Conservation (phyloP, 2,888 invertebrate genomes). For the Dryococelus australis region DNA sequence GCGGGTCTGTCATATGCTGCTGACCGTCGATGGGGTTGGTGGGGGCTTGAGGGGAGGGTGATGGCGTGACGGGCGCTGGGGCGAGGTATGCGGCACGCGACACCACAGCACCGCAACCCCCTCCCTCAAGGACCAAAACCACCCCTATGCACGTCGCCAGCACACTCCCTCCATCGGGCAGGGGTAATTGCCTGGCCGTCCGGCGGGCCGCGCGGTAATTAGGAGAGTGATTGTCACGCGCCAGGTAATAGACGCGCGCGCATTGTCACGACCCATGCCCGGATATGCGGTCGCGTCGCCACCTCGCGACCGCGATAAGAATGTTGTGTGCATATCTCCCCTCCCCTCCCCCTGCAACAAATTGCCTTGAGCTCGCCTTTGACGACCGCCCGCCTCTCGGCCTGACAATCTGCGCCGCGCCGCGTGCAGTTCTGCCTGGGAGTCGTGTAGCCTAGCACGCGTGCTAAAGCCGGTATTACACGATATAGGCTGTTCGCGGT, state of each 20-base stretch:
- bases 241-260: not conserved
- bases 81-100: not conserved
- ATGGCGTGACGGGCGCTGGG: not conserved
- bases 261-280: not conserved
- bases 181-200: not conserved
- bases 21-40: not conserved
- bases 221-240: not conserved
- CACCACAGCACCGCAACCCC: not conserved
- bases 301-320: not conserved
- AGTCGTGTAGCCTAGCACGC: too few relatives aligned
- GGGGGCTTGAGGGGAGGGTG: not conserved
- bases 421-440: too few relatives aligned
- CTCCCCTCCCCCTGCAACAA: too few relatives aligned
- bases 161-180: not conserved
- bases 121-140: too few relatives aligned
- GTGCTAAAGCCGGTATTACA: too few relatives aligned
- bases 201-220: not conserved
- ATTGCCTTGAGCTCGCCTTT: too few relatives aligned
- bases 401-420: too few relatives aligned
- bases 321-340: too few relatives aligned
- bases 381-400: too few relatives aligned
- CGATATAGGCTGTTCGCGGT: too few relatives aligned
- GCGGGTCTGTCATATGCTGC: not conserved
- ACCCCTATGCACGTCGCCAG: too few relatives aligned
- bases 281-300: not conserved